Evolutionary conservation across 2,888 invertebrate species (phyloP).

Genomic region (Imbricaverruca yamaguchii): DNA sequence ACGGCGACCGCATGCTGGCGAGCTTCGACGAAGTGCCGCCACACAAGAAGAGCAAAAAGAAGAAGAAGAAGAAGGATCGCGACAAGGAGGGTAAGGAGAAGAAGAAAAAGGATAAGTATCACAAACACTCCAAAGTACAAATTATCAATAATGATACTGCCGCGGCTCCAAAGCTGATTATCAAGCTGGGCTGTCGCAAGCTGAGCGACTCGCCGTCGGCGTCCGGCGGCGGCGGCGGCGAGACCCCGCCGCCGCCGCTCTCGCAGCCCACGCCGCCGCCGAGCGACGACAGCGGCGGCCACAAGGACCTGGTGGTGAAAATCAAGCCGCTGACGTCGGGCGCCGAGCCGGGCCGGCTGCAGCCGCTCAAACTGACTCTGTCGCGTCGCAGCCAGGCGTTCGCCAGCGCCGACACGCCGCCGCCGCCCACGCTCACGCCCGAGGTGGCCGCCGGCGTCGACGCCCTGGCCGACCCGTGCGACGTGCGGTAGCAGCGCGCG

Average conservation of each 20-base stretch:
- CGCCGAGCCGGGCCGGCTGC: slow-evolving; percentile 9
- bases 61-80: slow-evolving; percentile 51
- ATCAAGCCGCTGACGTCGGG: slow-evolving; percentile 13
- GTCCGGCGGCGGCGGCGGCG: slow-evolving; percentile 10
- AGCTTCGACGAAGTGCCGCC: slow-evolving; percentile 52
- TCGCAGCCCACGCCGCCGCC: not conserved
- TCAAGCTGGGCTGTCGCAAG: slow-evolving; percentile 56
- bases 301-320: slow-evolving; percentile 19
- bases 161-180: slow-evolving; percentile 62
- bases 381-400: not conserved
- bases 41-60: slow-evolving; percentile 40
- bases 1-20: slow-evolving; percentile 71
- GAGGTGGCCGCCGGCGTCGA: not conserved
- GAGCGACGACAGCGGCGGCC: slow-evolving; percentile 13
- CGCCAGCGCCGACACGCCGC: slow-evolving; percentile 6
- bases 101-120: slow-evolving; percentile 48
- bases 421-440: slow-evolving; percentile 21
- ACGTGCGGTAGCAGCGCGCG: not conserved
- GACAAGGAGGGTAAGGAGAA: slow-evolving; percentile 49
- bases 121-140: slow-evolving; percentile 37
- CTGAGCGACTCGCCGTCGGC: slow-evolving; percentile 2
- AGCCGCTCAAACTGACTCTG: slow-evolving; percentile 16
- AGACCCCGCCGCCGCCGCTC: slow-evolving; percentile 25
- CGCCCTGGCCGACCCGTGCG: not conserved
- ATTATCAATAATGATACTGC: slow-evolving; percentile 24